Conservation (phyloP, 2,797 vertebrate genomes). For the Parotocinclus haroldoi region DNA sequence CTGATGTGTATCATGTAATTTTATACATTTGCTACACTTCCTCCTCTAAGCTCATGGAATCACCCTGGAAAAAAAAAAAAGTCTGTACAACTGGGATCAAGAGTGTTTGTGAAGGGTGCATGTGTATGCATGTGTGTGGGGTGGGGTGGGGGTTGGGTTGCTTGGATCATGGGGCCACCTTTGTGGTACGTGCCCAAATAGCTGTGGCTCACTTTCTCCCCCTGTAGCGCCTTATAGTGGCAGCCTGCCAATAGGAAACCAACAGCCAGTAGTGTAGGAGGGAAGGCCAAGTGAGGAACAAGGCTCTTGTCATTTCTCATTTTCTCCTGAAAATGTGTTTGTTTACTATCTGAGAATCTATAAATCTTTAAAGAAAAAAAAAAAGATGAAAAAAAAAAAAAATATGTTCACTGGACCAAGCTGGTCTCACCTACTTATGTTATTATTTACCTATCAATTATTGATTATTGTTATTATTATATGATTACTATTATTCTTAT, state of each 20-base stretch:
- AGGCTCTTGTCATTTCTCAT: constrained; percentile 91
- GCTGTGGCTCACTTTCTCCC: constrained; percentile 73
- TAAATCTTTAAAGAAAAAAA: constrained; percentile 80
- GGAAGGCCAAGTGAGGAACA: constrained; percentile 91
- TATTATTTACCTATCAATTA: constrained; percentile 80
- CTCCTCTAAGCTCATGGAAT: constrained; percentile 62
- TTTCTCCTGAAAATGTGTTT: constrained; percentile 96
- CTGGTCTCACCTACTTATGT: constrained; percentile 96
- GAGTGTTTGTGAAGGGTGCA: constrained; percentile 11
- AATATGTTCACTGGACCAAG: constrained; percentile 86
- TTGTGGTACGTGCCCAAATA: constrained; percentile 68
- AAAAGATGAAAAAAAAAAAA: constrained; percentile 67
- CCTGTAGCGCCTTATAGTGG: constrained; percentile 90
- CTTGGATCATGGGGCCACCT: constrained; percentile 74
- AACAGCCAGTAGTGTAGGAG: constrained; percentile 82
- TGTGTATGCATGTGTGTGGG: constrained; percentile 16
- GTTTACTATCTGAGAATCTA: constrained; percentile 93
- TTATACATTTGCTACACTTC: constrained; percentile 64
- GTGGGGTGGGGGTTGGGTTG: constrained; percentile 62
- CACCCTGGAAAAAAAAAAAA: constrained; percentile 25
- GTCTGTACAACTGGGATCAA: constrained; percentile 40
- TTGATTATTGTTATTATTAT: constrained; percentile 82
- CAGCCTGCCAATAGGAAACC: constrained; percentile 81
- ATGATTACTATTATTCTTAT: constrained; percentile 83
- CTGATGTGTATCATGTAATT: constrained; percentile 71